Percentiles rank a stretch among this genome's conserved stretches.
Evolutionary conservation across 2,888 invertebrate genomes (phyloP).

Genomic region (Ethmia dodecea): DNA sequence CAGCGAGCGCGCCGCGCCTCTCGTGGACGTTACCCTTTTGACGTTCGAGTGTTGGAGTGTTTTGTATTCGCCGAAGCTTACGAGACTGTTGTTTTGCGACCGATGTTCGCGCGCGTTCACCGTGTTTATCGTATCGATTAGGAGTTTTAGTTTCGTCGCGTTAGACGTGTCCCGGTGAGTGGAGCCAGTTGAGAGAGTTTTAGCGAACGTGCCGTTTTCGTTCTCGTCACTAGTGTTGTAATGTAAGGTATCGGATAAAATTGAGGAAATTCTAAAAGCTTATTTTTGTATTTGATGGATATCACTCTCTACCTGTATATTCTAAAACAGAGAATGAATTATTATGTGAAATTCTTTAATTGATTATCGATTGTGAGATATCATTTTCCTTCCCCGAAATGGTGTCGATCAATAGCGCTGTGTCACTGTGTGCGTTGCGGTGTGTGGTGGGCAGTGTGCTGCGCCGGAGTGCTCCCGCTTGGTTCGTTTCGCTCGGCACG

Average conservation of each 20-base stretch:
- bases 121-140: slow-evolving; percentile 51
- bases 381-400: slow-evolving; percentile 70
- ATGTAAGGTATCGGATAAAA: slow-evolving; percentile 69
- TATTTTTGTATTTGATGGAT: slow-evolving; percentile 75
- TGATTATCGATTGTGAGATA: slow-evolving; percentile 53
- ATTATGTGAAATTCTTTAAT: slow-evolving; percentile 37
- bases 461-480: slow-evolving; percentile 39
- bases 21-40: slow-evolving; percentile 51
- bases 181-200: slow-evolving; percentile 50
- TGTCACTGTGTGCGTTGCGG: slow-evolving; percentile 1
- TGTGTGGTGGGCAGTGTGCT: not conserved
- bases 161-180: slow-evolving; percentile 45
- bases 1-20: slow-evolving; percentile 41
- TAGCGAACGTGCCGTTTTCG: slow-evolving; percentile 60
- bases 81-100: slow-evolving; percentile 71
- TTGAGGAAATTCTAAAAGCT: slow-evolving; percentile 73
- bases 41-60: slow-evolving; percentile 62
- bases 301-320: slow-evolving; percentile 70
- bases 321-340: slow-evolving; percentile 48
- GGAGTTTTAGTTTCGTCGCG: slow-evolving; percentile 48
- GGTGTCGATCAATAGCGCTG: slow-evolving; percentile 58
- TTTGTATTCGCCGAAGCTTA: slow-evolving; percentile 71
- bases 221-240: slow-evolving; percentile 64
- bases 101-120: slow-evolving; percentile 56
- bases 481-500: slow-evolving; percentile 32